phyloP scores from a whole-genome alignment of 1,140 invertebrate species.

The Macrostomum lignano region DNA sequence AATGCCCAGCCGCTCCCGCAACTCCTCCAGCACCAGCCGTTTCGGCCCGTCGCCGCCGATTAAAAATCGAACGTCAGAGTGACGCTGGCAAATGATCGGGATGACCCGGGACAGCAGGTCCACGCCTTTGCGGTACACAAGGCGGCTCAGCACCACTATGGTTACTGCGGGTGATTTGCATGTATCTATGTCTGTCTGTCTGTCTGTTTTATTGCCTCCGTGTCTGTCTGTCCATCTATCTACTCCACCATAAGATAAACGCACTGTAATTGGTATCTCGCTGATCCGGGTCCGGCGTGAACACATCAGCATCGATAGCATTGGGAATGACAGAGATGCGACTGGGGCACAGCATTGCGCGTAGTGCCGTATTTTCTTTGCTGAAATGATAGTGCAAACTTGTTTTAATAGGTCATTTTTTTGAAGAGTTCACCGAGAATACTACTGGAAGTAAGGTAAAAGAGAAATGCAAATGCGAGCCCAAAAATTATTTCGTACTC shows the following conservation, averaged over 20 bases:
- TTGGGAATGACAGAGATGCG: constrained; percentile 92
- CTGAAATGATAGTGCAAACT: no score
- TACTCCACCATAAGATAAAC: no score
- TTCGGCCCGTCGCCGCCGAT: constrained; percentile 79
- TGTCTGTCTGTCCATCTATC: no score
- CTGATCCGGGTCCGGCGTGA: constrained; percentile 48
- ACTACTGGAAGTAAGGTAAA: no score
- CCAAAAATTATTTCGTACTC: no score
- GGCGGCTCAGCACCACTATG: constrained; percentile 66
- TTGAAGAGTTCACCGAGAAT: no score
- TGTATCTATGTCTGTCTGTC: background rate
- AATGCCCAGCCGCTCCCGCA: constrained; percentile 53
- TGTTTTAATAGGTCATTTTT: no score
- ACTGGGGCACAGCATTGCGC: constrained; percentile 50
- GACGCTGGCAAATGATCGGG: constrained; percentile 49
- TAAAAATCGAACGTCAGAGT: constrained; percentile 42
- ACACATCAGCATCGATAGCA: constrained; percentile 69
- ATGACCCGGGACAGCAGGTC: constrained; percentile 78
- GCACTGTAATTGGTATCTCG: constrained; percentile 34
- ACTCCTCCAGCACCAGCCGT: constrained; percentile 66
- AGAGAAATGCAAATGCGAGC: no score
- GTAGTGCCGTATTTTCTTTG: constrained; percentile 87
- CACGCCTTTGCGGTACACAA: constrained; percentile 90
- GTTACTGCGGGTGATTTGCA: constrained; percentile 36
- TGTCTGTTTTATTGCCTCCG: no score